Evolutionary conservation across 2,113 vertebrate species (phyloP).

Genomic region (Podarcis muralis): DNA sequence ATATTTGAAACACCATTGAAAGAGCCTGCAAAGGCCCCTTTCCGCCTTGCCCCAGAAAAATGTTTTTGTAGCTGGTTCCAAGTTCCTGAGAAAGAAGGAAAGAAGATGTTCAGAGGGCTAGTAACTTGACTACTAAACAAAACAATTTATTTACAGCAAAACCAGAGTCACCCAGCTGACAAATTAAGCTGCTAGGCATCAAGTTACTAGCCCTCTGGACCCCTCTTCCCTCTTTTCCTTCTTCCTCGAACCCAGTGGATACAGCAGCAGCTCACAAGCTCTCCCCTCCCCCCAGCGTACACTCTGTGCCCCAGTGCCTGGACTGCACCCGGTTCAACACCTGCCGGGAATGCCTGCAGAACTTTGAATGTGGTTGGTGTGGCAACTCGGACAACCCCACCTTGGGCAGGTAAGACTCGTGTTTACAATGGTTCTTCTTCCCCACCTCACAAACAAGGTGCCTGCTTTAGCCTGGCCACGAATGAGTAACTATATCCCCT

Average conservation of each 20-base stretch:
- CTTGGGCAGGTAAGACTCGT: slow-evolving; percentile 80
- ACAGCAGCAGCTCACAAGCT: no score
- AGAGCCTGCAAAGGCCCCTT: no score
- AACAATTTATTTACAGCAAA: neutral
- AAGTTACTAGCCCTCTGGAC: neutral
- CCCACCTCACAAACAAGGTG: neutral
- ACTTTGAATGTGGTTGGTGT: slow-evolving; percentile 93
- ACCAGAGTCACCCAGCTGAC: neutral
- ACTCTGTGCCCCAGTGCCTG: slow-evolving; percentile 88
- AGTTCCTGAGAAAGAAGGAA: neutral
- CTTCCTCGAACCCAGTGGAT: neutral
- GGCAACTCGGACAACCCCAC: slow-evolving; percentile 93
- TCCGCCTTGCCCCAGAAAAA: no score
- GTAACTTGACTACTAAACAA: no score
- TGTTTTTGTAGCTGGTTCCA: neutral
- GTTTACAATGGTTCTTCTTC: no score
- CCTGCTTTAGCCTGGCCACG: neutral
- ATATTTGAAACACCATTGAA: no score
- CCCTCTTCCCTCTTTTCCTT: neutral
- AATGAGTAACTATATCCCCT: no score
- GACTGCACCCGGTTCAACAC: slow-evolving; percentile 82
- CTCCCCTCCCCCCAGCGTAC: slow-evolving; percentile 74
- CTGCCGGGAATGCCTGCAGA: slow-evolving; percentile 86
- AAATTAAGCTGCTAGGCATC: no score
- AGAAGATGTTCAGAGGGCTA: no score